Conservation (phyloP, 2,888 invertebrate species). For the Pseudococcus jackbeardsleyi region DNA sequence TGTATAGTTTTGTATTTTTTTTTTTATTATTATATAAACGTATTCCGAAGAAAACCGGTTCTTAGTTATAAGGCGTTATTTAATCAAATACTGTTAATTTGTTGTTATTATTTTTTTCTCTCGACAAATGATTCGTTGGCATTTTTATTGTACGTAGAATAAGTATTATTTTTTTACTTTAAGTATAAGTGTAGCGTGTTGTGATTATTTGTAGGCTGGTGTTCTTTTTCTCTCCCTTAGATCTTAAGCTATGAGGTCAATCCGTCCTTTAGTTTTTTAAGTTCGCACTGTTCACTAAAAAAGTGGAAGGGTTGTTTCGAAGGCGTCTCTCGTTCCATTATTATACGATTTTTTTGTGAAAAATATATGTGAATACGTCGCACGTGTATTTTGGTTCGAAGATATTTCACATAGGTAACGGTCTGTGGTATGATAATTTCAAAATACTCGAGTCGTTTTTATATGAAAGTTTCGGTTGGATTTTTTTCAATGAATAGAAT, state of each 20-base stretch:
- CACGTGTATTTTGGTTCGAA: too few relatives aligned
- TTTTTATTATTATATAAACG: too few relatives aligned
- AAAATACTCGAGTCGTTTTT: not conserved
- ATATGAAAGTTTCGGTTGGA: slow-evolving; percentile 19
- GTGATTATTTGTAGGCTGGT: slow-evolving; percentile 38
- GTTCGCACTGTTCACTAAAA: slow-evolving; percentile 28
- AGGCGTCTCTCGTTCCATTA: slow-evolving; percentile 1
- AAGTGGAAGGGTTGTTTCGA: not conserved
- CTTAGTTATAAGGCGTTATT: slow-evolving; percentile 2
- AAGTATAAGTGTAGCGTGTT: slow-evolving; percentile 1
- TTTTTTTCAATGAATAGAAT: not conserved
- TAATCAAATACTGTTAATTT: slow-evolving; percentile 49
- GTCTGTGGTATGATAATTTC: not conserved
- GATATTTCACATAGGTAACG: too few relatives aligned
- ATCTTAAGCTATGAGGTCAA: not conserved
- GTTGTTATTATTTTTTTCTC: slow-evolving; percentile 32
- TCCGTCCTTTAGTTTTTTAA: slow-evolving; percentile 8
- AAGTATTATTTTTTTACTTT: not conserved
- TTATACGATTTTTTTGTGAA: not conserved
- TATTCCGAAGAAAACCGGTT: slow-evolving; percentile 19
- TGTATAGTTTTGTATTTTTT: slow-evolving; percentile 48
- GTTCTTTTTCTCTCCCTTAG: slow-evolving; percentile 4
- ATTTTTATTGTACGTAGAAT: slow-evolving; percentile 27
- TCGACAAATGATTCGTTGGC: slow-evolving; percentile 43
- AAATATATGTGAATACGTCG: not conserved